Evolutionary conservation across 2,797 vertebrate genomes (phyloP), one percentile per base, ranked within the genome.

Genomic region (Hoplostethus mediterraneus): DNA sequence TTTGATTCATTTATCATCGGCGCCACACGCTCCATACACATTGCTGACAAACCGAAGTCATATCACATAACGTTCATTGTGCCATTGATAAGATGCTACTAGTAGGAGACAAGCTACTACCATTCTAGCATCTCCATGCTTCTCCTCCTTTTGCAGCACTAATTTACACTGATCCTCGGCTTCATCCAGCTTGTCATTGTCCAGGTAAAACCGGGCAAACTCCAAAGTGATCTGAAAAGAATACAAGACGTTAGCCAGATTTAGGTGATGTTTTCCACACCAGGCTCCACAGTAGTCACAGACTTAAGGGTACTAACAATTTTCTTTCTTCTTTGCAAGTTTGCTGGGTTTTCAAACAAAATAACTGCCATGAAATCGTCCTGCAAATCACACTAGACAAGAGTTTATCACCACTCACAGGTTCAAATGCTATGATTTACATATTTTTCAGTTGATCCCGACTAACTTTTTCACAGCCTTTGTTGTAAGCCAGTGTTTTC

Each of bases 181-280:
- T 36, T 90, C 66, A 47, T 94, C 92, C 79, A 92, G 77, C 16
- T 93, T 83, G 10, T 91, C 92, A 80, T 92, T 90, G 8, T 89
- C 84, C 70, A 94, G 85, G 62, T 90, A 86, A 63, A 95, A 84
- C 63, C 12, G 72, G 1, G 93, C 88, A 71, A 95, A 81, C 42
- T 92, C 86, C 64, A 93, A 56, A 71, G 90, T 60, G 79, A 92
- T 83, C 94, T 95, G 86, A n/a, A 61, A 71, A 28, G 7, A 57
- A 49, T 5, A 73, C 33, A 21, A 17, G n/a, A n/a, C 9, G 17
- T n/a, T 49, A 21, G 9, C n/a, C 13, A 45, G 44, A 49, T 21
- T n/a, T 49, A 49, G 47, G n/a, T 21, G 47, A 21, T 49, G n/a
- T 45, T 14, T 45, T 45, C 13, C 13, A 45, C 12, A 45, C 44